phyloP scores from a whole-genome alignment of 2,113 vertebrate genomes.

The Burhinus oedicnemus region DNA sequence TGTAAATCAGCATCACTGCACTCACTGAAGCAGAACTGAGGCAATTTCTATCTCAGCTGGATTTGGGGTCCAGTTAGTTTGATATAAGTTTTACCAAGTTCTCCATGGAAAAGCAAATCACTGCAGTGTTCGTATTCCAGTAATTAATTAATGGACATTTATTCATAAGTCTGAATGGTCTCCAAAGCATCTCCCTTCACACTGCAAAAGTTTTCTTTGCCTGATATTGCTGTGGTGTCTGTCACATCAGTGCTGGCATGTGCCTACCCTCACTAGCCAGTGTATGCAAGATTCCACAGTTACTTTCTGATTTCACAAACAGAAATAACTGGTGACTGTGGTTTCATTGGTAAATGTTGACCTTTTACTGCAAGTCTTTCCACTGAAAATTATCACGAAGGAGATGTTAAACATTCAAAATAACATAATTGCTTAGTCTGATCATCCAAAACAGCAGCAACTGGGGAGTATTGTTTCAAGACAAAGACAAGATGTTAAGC shows the following conservation, averaged over 20 bases:
- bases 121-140: background rate
- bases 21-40: too few relatives aligned
- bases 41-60: too few relatives aligned
- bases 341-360: background rate
- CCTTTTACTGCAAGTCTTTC: too few relatives aligned
- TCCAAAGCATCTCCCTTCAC: background rate
- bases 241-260: background rate
- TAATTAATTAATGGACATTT: background rate
- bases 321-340: background rate
- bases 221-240: background rate
- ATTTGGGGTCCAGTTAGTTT: too few relatives aligned
- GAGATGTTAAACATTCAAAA: too few relatives aligned
- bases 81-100: too few relatives aligned
- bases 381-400: too few relatives aligned
- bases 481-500: too few relatives aligned
- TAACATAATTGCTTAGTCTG: too few relatives aligned
- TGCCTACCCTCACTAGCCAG: background rate
- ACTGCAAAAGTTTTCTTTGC: background rate
- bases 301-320: background rate
- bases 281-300: rapidly evolving
- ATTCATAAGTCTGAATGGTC: background rate
- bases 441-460: too few relatives aligned
- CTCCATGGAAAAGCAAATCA: background rate
- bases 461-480: too few relatives aligned
- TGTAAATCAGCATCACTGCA: too few relatives aligned